Base-by-base conservation (phyloP, 2,888 invertebrate genomes). In the Gandaritis pyraliata region DNA sequence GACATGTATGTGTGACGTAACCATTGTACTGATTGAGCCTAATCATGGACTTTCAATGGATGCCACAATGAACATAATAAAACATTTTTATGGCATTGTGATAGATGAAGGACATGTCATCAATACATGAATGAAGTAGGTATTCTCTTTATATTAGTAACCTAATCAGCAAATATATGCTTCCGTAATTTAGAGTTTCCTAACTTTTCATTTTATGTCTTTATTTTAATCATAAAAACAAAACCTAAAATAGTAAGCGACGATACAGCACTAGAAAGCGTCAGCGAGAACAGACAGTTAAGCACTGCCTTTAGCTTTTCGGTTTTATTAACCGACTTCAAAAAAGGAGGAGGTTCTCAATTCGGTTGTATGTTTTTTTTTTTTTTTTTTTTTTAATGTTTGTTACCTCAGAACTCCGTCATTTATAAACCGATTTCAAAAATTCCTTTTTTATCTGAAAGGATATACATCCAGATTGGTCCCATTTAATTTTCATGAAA, bases 11-110 rank as follows among this genome's bases (percentile, higher is more conserved):
- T 30, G 33, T 33, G 68, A 67, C 62, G 70, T 68, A 67, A 68
- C 50, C 50, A 23, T 54, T 52, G 54, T 57, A 57, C 46, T 70
- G 63, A 70, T 65, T 68, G 64, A 65, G 56, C 48, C 64, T 70
- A 64, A 70, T 67, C 64, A 65, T 60, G 43, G 61, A 36, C 55
- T 46, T 57, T 65, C 60, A 65, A 70, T 70, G 66, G 52, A 56
- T 48, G 51, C 41, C 47, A 63, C 63, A 58, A 62, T 55, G 33
- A 63, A 43, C 43, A 41, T 58, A 59, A 53, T 52, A 59, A 64
- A 59, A 64, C 59, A 59, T 56, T 56, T 58, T 48, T 39, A 49
- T 47, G 39, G 30, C 51, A 56, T 64, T 59, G 59, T 59, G 56
- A 39, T 51, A 12, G 54, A 16, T 59, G 64, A 60, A 60, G 64